phyloP scores from a whole-genome alignment of 1,140 invertebrate genomes.

The Eupeodes corollae region DNA sequence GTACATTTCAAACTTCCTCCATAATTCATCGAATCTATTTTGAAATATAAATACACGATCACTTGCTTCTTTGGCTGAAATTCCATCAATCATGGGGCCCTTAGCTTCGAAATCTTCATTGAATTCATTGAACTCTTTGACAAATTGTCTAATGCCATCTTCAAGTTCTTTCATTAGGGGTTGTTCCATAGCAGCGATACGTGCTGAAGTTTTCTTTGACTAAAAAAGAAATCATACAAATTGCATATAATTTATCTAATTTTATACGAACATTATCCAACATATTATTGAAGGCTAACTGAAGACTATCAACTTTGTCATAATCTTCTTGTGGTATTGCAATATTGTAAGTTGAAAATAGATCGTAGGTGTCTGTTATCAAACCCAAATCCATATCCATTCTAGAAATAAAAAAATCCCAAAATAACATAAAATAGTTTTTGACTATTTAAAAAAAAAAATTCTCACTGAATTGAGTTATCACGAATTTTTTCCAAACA shows the following conservation, averaged over 20 bases:
- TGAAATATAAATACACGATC: constrained; percentile 65
- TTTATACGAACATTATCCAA: constrained; percentile 47
- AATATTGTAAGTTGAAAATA: constrained; percentile 59
- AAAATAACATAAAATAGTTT: no score
- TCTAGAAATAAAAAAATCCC: constrained; percentile 35
- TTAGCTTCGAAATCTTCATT: constrained; percentile 58
- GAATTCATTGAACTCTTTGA: constrained; percentile 56
- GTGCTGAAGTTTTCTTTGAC: constrained; percentile 57
- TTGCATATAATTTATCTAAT: no score
- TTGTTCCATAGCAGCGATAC: constrained; percentile 65
- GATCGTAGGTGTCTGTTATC: constrained; percentile 69
- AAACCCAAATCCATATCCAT: constrained; percentile 61
- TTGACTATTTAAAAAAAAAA: constrained; percentile 19
- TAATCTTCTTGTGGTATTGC: constrained; percentile 64
- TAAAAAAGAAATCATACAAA: constrained; percentile 19
- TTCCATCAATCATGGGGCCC: constrained; percentile 73
- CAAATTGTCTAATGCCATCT: constrained; percentile 56
- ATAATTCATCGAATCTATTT: constrained; percentile 67
- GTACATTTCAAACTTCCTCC: constrained; percentile 66
- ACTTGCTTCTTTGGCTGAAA: constrained; percentile 71
- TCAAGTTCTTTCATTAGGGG: constrained; percentile 59
- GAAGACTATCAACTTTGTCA: constrained; percentile 62
- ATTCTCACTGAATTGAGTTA: constrained; percentile 50
- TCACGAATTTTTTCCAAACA: constrained; percentile 63
- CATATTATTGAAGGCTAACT: constrained; percentile 67